These are phyloP conservation scores for Cydia pomonella DNA, from an alignment of 1,140 invertebrate genomes.

Conservation along the genomic window DNA sequence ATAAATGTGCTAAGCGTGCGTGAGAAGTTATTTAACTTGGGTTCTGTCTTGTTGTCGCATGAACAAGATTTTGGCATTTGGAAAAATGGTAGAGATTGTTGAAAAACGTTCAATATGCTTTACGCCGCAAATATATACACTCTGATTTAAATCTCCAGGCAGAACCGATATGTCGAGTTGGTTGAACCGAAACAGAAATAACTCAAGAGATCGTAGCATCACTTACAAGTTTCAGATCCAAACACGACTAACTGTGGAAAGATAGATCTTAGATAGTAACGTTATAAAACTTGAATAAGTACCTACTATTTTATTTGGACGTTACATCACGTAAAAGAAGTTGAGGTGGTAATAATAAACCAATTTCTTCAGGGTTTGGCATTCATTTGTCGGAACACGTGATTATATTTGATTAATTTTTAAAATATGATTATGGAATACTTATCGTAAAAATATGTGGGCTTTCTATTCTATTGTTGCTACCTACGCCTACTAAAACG, in stretches of 20 bases:
- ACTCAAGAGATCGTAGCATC: conserved; percentile 54
- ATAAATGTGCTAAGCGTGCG: too few species aligned
- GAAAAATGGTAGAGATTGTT: neutral
- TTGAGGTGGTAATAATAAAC: too few species aligned
- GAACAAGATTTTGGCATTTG: neutral
- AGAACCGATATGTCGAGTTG: conserved; percentile 58
- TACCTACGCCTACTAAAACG: neutral
- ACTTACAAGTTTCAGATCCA: conserved; percentile 34
- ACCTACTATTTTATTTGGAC: neutral
- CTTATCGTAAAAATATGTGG: neutral
- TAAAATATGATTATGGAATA: too few species aligned
- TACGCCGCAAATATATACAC: conserved; percentile 3
- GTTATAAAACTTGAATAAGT: too few species aligned
- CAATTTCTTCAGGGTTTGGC: too few species aligned
- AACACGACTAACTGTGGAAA: neutral
- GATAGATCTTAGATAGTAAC: neutral
- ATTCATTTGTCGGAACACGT: too few species aligned
- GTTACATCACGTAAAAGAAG: neutral
- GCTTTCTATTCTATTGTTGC: neutral
- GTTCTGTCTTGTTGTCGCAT: neutral
- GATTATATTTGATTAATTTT: too few species aligned
- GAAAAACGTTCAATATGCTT: neutral
- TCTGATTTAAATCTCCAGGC: conserved; percentile 45
- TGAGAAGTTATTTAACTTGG: neutral
- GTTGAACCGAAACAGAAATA: conserved; percentile 71